A percentile compares a stretch with the other conserved stretches of the same genome.
phyloP scores from a whole-genome alignment of 2,797 vertebrate genomes.

The Anguilla pacifica region DNA sequence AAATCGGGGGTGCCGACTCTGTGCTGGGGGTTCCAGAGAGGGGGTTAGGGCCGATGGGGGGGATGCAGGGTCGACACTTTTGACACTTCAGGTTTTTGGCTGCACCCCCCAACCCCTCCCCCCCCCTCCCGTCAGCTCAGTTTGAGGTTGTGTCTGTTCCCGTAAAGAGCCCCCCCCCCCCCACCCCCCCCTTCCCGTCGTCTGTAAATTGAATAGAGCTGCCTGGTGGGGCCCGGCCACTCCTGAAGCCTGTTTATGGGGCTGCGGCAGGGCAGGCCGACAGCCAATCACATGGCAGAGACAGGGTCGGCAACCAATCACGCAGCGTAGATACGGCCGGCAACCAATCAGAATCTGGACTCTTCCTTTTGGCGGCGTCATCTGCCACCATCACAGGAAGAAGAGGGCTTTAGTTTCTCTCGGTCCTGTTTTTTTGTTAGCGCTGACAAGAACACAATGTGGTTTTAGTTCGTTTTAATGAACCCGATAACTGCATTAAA shows the following conservation, averaged over 20 bases:
- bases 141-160: not conserved
- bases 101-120: not conserved
- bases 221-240: not conserved
- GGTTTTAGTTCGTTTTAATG: not conserved
- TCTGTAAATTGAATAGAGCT: not conserved
- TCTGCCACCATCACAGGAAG: not conserved
- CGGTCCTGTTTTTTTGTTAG: not conserved
- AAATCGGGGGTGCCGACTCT: not conserved
- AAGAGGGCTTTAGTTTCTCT: not conserved
- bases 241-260: slow-evolving; percentile 7
- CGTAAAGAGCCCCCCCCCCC: not conserved
- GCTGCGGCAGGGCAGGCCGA: not conserved
- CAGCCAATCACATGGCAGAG: not conserved
- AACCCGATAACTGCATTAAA: not conserved
- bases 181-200: not conserved
- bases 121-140: not conserved
- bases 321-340: not conserved
- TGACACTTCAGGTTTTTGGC: not conserved
- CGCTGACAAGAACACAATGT: not conserved
- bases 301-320: not conserved
- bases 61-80: not conserved
- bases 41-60: not conserved
- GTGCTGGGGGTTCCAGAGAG: not conserved
- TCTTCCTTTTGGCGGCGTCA: not conserved
- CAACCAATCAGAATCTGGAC: not conserved